A percentile compares a stretch with the other conserved stretches of the same genome.
phyloP scores from a whole-genome alignment of 2,797 vertebrate species.

The Somateria mollissima region DNA sequence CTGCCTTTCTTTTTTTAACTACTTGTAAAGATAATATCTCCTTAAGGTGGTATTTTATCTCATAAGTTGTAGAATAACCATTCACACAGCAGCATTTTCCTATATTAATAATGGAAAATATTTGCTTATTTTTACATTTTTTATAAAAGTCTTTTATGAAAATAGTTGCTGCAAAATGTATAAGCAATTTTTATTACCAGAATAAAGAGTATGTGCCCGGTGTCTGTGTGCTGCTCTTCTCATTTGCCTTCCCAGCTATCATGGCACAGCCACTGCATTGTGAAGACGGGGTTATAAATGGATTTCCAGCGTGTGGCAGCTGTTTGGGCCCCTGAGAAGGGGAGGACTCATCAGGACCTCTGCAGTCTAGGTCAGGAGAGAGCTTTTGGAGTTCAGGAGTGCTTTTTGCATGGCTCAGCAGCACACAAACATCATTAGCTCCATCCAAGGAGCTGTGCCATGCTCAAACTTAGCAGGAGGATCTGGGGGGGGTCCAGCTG shows the following conservation, averaged over 20 bases:
- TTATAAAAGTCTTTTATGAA: slow-evolving; percentile 73
- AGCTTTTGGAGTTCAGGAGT: neutral
- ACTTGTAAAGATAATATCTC: slow-evolving; percentile 72
- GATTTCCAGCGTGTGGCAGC: fast-evolving
- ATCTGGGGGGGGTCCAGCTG: neutral
- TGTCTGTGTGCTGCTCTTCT: neutral
- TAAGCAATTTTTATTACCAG: slow-evolving; percentile 71
- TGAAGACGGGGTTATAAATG: neutral
- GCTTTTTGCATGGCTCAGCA: neutral
- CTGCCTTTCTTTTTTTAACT: slow-evolving; percentile 52
- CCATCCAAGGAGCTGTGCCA: neutral
- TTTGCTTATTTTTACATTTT: slow-evolving; percentile 80
- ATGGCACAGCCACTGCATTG: fast-evolving
- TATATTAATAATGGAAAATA: slow-evolving; percentile 75
- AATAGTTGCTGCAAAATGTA: slow-evolving; percentile 72
- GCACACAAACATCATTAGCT: fast-evolving
- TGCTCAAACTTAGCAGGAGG: neutral
- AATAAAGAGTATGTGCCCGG: slow-evolving; percentile 64
- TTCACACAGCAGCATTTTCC: slow-evolving; percentile 78
- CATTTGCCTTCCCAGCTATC: fast-evolving
- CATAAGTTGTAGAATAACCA: slow-evolving; percentile 72
- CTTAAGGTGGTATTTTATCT: slow-evolving; percentile 71
- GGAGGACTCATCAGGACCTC: fast-evolving
- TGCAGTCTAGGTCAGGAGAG: neutral
- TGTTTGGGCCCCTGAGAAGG: neutral